Evolutionary conservation across 2,888 invertebrate species (phyloP), one percentile per base, ranked within the genome.

Genomic region (Mythimna impura): DNA sequence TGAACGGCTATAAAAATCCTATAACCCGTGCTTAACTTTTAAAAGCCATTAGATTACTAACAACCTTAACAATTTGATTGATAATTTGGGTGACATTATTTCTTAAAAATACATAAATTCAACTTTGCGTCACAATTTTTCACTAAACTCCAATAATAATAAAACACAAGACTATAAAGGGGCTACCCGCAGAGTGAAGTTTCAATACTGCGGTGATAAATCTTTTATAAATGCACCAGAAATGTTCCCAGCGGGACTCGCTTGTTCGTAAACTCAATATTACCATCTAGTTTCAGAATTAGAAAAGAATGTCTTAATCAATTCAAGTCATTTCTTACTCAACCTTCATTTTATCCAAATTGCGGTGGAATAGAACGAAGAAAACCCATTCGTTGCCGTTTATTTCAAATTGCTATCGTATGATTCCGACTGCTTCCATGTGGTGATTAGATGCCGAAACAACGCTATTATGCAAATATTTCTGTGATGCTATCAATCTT

Each of bases 391-490:
- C 74, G 65, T 68, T 77, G 86, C 76, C 82, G 71, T 82, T 86
- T 87, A 78, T 77, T 70, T 71, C 40, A 84, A 86, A 82, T 83
- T 78, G 81, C 82, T 83, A 72, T 71, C 81, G 80, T 76, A 84
- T 73, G 73, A 73, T 71, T 70, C 75, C 75, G 71, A 84, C 63
- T 72, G 66, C 71, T 82, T 64, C 76, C 77, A 80, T 84, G 70
- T 80, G 70, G 77, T 84, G 78, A 82, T 81, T 77, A 83, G 80
- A 74, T 82, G 78, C 83, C 81, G 71, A 83, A 89, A 89, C 83
- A 88, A 88, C 84, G 81, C 87, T 87, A 88, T 91, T 91, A 91
- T 89, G 88, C 86, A 90, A 90, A 89, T 88, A 86, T 75, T 88
- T 89, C 85, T 76, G 71, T 85, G 86, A 84, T 85, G 79, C 81